These are phyloP conservation scores for Gulo gulo DNA, from an alignment of 2,113 vertebrate species.

Conservation along the genomic window DNA sequence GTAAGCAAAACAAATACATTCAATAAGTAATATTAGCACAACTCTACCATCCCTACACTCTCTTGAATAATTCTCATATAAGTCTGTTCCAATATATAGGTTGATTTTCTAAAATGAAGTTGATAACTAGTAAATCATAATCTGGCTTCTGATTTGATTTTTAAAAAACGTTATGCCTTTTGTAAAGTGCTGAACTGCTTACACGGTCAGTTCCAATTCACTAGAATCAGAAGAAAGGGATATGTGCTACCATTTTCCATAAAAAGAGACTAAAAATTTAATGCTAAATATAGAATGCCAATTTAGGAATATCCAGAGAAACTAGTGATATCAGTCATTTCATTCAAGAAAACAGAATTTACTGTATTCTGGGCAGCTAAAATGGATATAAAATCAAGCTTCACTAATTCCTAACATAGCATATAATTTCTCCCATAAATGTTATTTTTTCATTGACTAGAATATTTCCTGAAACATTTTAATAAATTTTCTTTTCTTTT, in stretches of 20 bases:
- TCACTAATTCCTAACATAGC: not conserved
- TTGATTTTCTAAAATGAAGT: not conserved
- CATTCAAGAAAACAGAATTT: not conserved
- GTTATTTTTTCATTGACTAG: not conserved
- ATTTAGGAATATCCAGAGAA: not conserved
- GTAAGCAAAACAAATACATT: not conserved
- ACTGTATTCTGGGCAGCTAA: not conserved
- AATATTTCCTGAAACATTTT: not conserved
- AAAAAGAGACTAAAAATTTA: conserved; percentile 11
- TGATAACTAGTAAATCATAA: not conserved
- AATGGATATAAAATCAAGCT: conserved; percentile 14
- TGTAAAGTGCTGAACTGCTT: not conserved
- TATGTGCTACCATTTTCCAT: not conserved
- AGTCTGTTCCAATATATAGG: not conserved
- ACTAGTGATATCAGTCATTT: not conserved
- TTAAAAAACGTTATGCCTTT: not conserved
- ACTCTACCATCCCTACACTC: not conserved
- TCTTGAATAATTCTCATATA: not conserved
- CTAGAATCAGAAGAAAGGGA: not conserved
- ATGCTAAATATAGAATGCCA: not conserved
- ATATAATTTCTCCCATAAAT: conserved; percentile 6
- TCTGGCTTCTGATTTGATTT: not conserved
- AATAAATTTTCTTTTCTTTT: not conserved
- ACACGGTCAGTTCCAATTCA: not conserved
- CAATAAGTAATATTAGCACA: not conserved